A percentile compares a stretch with the other conserved stretches of the same genome.
Conservation (phyloP, 2,113 vertebrate species). For the Lichenostomus cassidix region DNA sequence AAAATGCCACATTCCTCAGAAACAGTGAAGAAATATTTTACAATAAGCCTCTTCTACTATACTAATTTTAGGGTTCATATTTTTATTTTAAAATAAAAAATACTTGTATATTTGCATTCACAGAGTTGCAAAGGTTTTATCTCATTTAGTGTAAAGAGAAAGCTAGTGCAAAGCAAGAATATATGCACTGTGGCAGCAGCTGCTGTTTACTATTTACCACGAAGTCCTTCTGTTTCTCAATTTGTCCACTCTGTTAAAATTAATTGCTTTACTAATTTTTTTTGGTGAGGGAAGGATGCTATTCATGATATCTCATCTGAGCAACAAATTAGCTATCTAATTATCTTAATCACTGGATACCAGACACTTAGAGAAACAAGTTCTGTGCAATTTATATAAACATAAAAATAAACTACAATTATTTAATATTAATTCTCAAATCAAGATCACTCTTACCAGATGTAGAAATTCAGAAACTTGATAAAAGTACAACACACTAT, state of each 20-base stretch:
- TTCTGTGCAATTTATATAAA: background rate
- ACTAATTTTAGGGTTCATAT: background rate
- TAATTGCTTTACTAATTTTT: background rate
- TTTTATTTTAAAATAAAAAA: background rate
- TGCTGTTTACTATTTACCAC: background rate
- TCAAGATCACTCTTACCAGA: background rate
- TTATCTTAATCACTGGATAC: constrained; percentile 5
- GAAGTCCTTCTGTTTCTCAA: background rate
- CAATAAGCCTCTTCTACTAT: background rate
- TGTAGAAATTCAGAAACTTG: background rate
- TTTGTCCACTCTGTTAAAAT: background rate
- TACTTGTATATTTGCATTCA: background rate
- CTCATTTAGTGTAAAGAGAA: background rate
- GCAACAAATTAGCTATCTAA: background rate
- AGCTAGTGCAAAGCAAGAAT: background rate
- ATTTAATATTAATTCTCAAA: background rate
- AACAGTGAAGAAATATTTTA: background rate
- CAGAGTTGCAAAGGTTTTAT: background rate
- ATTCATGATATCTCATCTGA: background rate
- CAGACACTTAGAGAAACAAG: background rate
- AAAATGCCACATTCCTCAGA: background rate
- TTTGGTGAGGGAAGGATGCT: background rate
- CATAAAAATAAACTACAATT: background rate
- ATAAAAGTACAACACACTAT: background rate
- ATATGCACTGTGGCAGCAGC: background rate